These are phyloP conservation scores for Chydorus sphaericus DNA, from an alignment of 2,888 invertebrate genomes.

Conservation along the genomic window DNA sequence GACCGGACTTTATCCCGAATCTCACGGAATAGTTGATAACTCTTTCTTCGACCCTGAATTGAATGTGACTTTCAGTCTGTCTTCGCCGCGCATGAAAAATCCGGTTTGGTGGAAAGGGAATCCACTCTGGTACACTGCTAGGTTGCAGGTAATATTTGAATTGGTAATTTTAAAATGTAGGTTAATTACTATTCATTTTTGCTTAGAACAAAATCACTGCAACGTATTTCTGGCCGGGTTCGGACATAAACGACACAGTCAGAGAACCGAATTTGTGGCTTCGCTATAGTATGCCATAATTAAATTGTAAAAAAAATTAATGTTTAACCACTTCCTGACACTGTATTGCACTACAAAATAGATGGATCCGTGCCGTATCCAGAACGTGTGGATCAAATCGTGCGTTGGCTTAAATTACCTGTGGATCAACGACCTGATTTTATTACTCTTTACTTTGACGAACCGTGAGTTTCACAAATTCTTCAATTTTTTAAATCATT, in stretches of 20 bases:
- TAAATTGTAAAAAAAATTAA: no score
- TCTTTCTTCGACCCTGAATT: slow-evolving; percentile 37
- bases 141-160: background rate
- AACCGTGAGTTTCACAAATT: slow-evolving; percentile 33
- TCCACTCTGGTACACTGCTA: slow-evolving; percentile 11
- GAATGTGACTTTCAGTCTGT: slow-evolving; percentile 3
- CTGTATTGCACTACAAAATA: no score
- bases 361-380: slow-evolving; percentile 33
- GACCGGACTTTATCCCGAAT: slow-evolving; percentile 50
- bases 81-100: background rate
- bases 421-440: slow-evolving; percentile 45
- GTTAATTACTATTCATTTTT: background rate
- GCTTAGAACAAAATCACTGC: background rate
- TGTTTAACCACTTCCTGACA: background rate
- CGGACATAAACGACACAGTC: slow-evolving; percentile 6
- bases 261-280: slow-evolving; percentile 6
- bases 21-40: slow-evolving; percentile 52
- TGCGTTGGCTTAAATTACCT: slow-evolving; percentile 43
- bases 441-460: slow-evolving; percentile 50
- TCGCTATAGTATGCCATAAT: background rate
- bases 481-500: background rate
- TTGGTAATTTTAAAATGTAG: no score
- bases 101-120: slow-evolving; percentile 11
- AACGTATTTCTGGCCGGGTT: slow-evolving; percentile 9
- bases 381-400: slow-evolving; percentile 39